Evolutionary conservation across 2,797 vertebrate genomes (phyloP), one percentile per base, ranked within the genome.

Genomic region (Eulemur coronatus): DNA sequence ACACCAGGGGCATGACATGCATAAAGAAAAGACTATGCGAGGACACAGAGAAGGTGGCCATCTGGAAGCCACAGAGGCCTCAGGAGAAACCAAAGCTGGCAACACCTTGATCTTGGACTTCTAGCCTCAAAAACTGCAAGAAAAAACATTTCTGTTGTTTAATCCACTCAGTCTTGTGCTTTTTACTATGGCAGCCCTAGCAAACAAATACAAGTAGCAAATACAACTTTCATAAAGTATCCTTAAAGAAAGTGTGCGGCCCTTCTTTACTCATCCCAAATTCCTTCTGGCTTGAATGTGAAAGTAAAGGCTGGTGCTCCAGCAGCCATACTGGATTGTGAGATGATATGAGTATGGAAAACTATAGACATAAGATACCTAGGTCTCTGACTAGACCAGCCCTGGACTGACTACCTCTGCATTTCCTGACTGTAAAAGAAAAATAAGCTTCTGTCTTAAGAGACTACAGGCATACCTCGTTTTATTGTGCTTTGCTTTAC

Each of bases 371-470:
- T 4, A 57, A 72, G 57, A 79, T 38, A 84, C 46, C 38, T 57
- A 70, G n/a, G 38, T 86, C 46, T 59, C 52, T 89, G 69, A 94
- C 24, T 76, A 67, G 24, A 67, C 17, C 30, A 85, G 8, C 14
- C 46, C 15, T 81, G 14, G 35, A 70, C 8, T 50, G 24, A 41
- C 11, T 76, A 80, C 10, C 38, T 81, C 55, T 84, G 75, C 7
- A 61, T 76, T 92, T 92, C 57, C 59, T 94, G 24, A 95, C 67
- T 84, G 55, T 88, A 18, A 97, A 30, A 89, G 63, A 78, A 72
- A 94, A 94, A 57, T 20, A 79, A 20, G 73, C 17, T 63, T 92
- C 57, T 69, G 33, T 55, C 22, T 57, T 57, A 57, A 57, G 55
- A 24, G 55, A 75, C 43, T 30, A 75, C 9, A 48, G 30, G 43